Evolutionary conservation across 2,888 invertebrate species (phyloP), one percentile per base, ranked within the genome.

Genomic region (Gibbula magus): DNA sequence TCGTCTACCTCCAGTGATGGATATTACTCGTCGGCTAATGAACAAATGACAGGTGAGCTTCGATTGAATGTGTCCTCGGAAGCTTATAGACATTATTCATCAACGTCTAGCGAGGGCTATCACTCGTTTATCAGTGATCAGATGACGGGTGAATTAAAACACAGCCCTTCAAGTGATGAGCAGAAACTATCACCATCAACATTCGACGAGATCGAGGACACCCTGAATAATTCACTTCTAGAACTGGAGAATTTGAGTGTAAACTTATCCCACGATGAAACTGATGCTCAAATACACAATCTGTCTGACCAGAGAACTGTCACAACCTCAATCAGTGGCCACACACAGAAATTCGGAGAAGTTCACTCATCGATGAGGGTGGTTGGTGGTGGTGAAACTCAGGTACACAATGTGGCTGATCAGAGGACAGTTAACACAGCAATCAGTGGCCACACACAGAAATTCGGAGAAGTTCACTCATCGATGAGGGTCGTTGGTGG

Each of bases 61-160:
- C 29, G 70, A 39, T n/a, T 35, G 20, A 70, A 39, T 70, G 35
- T 70, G 16, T 20, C 70, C 20, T 35, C 20, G n/a, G 70, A 70
- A 16, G 35, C 29, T 8, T 35, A 35, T 35, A 29, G 70, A 20
- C 32, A 39, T 70, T 70, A 35, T 39, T 70, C 70, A 1, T 70
- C 70, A 20, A 56, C 56, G 1, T 70, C 70, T 8, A 70, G 70
- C 32, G 70, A 70, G n/a, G 70, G 70, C 8, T 39, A 70, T 35
- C 70, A 70, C 35, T 70, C 70, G 7, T 16, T 70, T 35, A 39
- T 39, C 8, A 70, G 70, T 39, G 70, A 70, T 70, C 70, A 70
- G 20, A 70, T 70, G 70, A 70, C 70, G 3, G 70, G 70, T 32
- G 70, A 70, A n/a, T 35, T 70, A 2, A 32, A 39, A 39, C 39